A percentile compares a stretch with the other conserved stretches of the same genome.
Conservation (phyloP, 2,113 vertebrate species). For the Sceloporus tristichus region DNA sequence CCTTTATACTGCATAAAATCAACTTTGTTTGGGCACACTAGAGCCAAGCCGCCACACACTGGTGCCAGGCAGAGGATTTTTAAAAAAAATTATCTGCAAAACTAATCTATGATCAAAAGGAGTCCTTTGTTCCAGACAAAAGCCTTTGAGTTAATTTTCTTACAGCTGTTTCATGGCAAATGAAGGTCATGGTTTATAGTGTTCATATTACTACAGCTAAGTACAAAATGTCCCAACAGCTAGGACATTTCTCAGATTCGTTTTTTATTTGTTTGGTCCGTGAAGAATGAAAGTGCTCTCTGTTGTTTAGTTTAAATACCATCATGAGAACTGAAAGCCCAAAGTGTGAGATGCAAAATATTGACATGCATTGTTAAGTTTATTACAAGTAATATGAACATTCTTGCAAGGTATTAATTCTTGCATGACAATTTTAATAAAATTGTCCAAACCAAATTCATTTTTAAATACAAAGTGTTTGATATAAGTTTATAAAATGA, state of each 20-base stretch:
- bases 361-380: not conserved
- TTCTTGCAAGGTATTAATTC: not conserved
- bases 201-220: slow-evolving; percentile 70
- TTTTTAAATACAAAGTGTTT: not conserved
- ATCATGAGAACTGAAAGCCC: not conserved
- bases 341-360: not conserved
- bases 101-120: slow-evolving; percentile 64
- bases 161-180: slow-evolving; percentile 69
- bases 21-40: not conserved
- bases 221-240: slow-evolving; percentile 70
- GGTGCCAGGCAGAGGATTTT: not conserved
- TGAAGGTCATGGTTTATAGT: slow-evolving; percentile 67
- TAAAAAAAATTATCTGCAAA: not conserved
- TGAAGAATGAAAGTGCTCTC: slow-evolving; percentile 47
- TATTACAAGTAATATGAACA: slow-evolving; percentile 2
- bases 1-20: not conserved
- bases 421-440: not conserved
- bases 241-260: slow-evolving; percentile 62
- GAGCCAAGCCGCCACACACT: not conserved
- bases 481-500: slow-evolving; percentile 11
- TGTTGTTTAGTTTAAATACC: slow-evolving; percentile 24
- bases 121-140: slow-evolving; percentile 73
- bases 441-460: not conserved
- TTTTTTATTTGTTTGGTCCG: slow-evolving; percentile 40
- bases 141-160: slow-evolving; percentile 74